Percentiles rank a stretch among this genome's conserved stretches.
These are phyloP conservation scores for Drosophila tsacasi DNA, from an alignment of 1,140 invertebrate genomes.

Conservation along the genomic window DNA sequence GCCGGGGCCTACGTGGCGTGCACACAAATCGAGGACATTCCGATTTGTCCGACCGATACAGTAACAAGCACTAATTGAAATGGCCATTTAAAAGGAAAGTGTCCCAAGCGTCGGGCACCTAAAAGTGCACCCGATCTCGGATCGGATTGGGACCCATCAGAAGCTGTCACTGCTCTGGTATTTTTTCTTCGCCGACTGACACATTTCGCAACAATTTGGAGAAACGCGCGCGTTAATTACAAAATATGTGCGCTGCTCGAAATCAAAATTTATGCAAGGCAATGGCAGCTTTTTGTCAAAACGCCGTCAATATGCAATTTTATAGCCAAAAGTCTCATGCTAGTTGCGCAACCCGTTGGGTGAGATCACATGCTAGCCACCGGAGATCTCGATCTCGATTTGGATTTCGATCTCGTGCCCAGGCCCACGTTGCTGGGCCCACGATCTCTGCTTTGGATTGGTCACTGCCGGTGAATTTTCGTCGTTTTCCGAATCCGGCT, in stretches of 20 bases:
- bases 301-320: constrained; percentile 60
- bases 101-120: constrained; percentile 68
- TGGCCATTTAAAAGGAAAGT: constrained; percentile 76
- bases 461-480: constrained; percentile 31
- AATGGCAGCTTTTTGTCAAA: constrained; percentile 59
- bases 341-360: constrained; percentile 19
- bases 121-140: constrained; percentile 29
- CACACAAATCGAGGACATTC: constrained; percentile 72
- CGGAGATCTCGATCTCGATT: constrained; percentile 21
- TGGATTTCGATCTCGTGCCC: constrained; percentile 9
- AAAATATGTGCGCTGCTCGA: constrained; percentile 55
- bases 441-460: constrained; percentile 17
- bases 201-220: constrained; percentile 34
- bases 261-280: constrained; percentile 64
- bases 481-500: constrained; percentile 31
- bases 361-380: constrained; percentile 37
- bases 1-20: constrained; percentile 59
- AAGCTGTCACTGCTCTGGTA: constrained; percentile 56
- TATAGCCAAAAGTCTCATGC: constrained; percentile 49
- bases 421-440: constrained; percentile 16
- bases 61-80: constrained; percentile 81
- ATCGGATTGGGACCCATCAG: constrained; percentile 21
- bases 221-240: constrained; percentile 65
- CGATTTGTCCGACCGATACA: constrained; percentile 59
- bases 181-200: constrained; percentile 38